Percentiles rank a stretch among this genome's conserved stretches.
phyloP scores from a whole-genome alignment of 2,888 invertebrate genomes.

The Theretra japonica region DNA sequence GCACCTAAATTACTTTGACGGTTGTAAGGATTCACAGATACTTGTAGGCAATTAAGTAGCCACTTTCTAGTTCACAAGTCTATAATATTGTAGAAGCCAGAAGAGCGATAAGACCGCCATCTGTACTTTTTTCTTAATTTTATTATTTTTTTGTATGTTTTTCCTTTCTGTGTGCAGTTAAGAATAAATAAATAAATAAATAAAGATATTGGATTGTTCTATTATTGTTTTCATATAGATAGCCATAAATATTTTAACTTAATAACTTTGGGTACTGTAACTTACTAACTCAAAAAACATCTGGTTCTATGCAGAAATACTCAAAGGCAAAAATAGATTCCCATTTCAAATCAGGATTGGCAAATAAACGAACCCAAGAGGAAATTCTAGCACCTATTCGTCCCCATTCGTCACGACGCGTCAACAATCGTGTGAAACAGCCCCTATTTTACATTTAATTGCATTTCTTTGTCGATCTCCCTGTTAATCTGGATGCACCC shows the following conservation, averaged over 20 bases:
- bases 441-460: constrained; percentile 85
- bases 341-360: constrained; percentile 41
- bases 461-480: constrained; percentile 83
- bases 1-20: no score
- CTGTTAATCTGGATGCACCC: constrained; percentile 82
- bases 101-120: no score
- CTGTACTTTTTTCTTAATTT: no score
- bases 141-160: no score
- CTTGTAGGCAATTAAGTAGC: no score
- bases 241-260: background rate
- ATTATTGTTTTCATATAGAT: no score
- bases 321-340: background rate
- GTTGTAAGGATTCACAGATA: no score
- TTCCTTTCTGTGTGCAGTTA: no score
- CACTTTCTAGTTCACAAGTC: no score
- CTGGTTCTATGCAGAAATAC: background rate
- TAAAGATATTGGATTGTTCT: no score
- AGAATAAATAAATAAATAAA: no score
- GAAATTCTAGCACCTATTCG: constrained; percentile 63
- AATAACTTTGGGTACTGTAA: background rate
- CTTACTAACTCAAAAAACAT: background rate
- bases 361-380: constrained; percentile 59
- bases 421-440: constrained; percentile 80
- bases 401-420: constrained; percentile 77
- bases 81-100: no score